These are phyloP conservation scores for Mellivora capensis DNA, from an alignment of 2,113 vertebrate species.

Conservation along the genomic window DNA sequence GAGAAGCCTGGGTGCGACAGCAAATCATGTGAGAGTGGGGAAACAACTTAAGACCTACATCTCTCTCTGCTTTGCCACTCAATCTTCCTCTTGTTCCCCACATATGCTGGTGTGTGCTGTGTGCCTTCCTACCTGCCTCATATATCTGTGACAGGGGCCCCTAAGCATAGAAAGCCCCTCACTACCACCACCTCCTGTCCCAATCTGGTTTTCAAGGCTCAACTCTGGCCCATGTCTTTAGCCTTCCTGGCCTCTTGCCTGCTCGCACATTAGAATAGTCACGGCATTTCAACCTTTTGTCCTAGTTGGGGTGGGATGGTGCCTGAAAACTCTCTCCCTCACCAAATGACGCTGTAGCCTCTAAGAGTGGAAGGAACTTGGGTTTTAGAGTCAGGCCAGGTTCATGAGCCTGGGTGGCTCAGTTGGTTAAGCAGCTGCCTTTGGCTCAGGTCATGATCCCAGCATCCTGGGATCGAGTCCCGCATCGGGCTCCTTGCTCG, in stretches of 20 bases:
- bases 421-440: too few relatives aligned
- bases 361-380: background rate
- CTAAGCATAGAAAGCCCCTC: background rate
- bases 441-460: too few relatives aligned
- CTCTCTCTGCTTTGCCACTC: background rate
- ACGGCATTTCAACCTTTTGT: background rate
- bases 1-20: background rate
- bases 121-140: background rate
- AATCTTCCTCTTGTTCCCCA: background rate
- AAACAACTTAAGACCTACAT: background rate
- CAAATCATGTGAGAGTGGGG: background rate
- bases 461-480: too few relatives aligned
- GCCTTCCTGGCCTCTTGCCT: background rate
- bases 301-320: background rate
- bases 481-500: too few relatives aligned
- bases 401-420: too few relatives aligned
- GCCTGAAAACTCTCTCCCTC: background rate
- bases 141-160: too few relatives aligned
- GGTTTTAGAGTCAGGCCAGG: background rate
- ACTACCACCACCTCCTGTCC: background rate
- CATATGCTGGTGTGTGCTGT: background rate
- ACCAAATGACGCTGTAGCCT: background rate
- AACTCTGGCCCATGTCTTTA: background rate
- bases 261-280: background rate
- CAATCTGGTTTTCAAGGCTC: background rate